These are phyloP conservation scores for Theonella swinhoei DNA, from an alignment of 37 sponge, comb jelly and placozoan genomes.

Conservation along the genomic window DNA sequence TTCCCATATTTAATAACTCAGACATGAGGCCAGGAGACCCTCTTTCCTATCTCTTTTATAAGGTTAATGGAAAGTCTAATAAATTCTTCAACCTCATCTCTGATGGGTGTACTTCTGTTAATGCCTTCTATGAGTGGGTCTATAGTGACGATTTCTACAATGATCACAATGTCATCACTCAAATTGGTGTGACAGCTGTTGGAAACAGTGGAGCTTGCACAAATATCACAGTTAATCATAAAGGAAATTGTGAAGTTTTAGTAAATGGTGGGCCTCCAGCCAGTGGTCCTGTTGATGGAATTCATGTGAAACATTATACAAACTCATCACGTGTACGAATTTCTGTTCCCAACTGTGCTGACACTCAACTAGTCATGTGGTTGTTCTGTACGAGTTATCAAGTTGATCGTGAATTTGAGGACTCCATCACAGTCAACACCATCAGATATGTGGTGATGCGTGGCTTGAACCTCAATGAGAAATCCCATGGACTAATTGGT, in stretches of 20 bases:
- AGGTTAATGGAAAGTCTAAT: constrained; percentile 17
- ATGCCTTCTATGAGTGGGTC: constrained; percentile 9
- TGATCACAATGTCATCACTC: constrained; percentile 36
- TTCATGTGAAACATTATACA: neutral
- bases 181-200: constrained; percentile 26
- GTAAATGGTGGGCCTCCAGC: neutral
- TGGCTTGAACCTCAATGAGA: constrained; percentile 40
- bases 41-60: constrained; percentile 11
- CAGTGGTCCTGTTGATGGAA: neutral
- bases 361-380: constrained; percentile 57
- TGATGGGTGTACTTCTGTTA: constrained; percentile 21
- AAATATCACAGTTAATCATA: constrained; percentile 12
- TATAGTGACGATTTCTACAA: neutral
- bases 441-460: constrained; percentile 48
- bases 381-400: constrained; percentile 17
- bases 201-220: constrained; percentile 2
- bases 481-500: constrained; percentile 65
- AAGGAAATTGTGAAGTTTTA: neutral
- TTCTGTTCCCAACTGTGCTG: constrained; percentile 51
- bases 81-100: constrained; percentile 40
- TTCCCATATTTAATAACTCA: neutral
- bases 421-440: neutral
- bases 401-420: neutral
- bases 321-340: constrained; percentile 18
- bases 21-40: neutral